A percentile compares a stretch with the other conserved stretches of the same genome.
These are phyloP conservation scores for Anseranas semipalmata DNA, from an alignment of 2,113 vertebrate species.

Conservation along the genomic window DNA sequence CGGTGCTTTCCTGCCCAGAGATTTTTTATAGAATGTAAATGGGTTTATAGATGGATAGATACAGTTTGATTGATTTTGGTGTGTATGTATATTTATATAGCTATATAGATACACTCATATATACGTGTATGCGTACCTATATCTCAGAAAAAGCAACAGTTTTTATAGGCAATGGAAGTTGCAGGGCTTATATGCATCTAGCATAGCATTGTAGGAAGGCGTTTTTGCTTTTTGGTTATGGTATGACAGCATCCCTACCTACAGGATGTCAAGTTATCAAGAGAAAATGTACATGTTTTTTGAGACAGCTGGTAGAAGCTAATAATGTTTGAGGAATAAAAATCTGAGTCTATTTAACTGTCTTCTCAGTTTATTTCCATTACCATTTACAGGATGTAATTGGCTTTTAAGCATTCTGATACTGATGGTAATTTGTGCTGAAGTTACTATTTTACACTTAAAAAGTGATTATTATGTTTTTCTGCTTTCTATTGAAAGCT, in stretches of 20 bases:
- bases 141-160: background rate
- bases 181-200: background rate
- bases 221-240: background rate
- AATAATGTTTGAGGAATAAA: background rate
- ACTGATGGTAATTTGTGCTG: background rate
- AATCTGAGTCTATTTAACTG: background rate
- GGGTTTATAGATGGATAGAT: background rate
- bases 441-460: background rate
- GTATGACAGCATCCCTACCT: background rate
- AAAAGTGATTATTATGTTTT: background rate
- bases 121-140: background rate
- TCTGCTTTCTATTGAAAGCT: background rate
- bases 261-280: background rate
- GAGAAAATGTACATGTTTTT: background rate
- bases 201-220: background rate
- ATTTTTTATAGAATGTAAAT: background rate
- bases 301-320: background rate
- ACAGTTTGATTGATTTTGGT: background rate
- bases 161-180: background rate
- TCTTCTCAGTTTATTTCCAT: background rate
- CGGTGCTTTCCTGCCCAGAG: background rate
- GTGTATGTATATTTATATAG: background rate
- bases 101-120: background rate
- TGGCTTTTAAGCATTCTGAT: background rate
- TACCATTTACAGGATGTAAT: background rate